These are phyloP conservation scores for Charaxes varanes DNA, from an alignment of 1,140 invertebrate genomes.

Conservation along the genomic window DNA sequence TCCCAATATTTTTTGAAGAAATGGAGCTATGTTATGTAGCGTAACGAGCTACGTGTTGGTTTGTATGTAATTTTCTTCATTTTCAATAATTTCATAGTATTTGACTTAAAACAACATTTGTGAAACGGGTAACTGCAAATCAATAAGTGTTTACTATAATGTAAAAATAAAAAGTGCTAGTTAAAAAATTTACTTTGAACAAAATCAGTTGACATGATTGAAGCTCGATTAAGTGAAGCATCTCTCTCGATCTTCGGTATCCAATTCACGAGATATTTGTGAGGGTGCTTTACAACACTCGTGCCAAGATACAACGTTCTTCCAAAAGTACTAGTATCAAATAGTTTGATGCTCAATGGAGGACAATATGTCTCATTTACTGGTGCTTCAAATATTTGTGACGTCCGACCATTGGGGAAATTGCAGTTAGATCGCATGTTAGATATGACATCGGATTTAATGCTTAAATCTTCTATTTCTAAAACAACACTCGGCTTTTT, in stretches of 20 bases:
- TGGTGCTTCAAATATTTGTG: conserved; percentile 64
- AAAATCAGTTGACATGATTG: conserved; percentile 39
- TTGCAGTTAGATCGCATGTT: conserved; percentile 66
- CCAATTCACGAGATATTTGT: conserved; percentile 53
- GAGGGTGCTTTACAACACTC: conserved; percentile 54
- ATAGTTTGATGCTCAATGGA: conserved; percentile 74
- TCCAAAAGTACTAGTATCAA: conserved; percentile 76
- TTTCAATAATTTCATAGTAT: too few species aligned
- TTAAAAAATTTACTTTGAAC: conserved; percentile 39
- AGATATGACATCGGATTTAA: conserved; percentile 75
- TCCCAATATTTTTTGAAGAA: too few species aligned
- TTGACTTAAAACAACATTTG: too few species aligned
- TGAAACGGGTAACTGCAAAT: too few species aligned
- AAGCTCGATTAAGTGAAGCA: conserved; percentile 28
- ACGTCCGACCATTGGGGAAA: conserved; percentile 62
- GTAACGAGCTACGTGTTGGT: too few species aligned
- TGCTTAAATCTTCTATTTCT: conserved; percentile 69
- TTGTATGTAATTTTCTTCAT: too few species aligned
- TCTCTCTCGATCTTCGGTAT: conserved; percentile 39
- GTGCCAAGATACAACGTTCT: conserved; percentile 74
- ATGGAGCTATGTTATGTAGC: too few species aligned
- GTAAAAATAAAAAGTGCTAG: too few species aligned
- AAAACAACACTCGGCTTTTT: conserved; percentile 74
- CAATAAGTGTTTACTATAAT: too few species aligned
- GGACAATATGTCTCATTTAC: conserved; percentile 68